These are phyloP conservation scores for Zonotrichia leucophrys DNA, from an alignment of 2,113 vertebrate species.

Conservation along the genomic window DNA sequence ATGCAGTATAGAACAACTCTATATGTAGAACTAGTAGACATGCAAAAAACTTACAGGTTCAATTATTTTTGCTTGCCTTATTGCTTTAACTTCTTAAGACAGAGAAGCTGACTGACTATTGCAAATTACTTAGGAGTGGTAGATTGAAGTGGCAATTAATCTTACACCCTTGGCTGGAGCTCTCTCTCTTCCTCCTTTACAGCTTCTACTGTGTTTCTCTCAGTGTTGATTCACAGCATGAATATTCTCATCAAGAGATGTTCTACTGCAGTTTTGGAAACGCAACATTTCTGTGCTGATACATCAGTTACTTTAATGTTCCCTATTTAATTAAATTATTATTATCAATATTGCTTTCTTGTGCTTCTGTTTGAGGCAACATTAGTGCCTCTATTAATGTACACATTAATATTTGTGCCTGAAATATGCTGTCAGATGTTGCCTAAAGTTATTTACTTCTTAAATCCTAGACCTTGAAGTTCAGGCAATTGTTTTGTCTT, in stretches of 20 bases:
- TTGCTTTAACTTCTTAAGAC: background rate
- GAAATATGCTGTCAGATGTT: background rate
- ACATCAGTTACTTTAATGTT: conserved; percentile 13
- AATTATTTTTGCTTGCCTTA: background rate
- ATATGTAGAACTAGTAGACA: background rate
- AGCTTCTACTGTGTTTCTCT: background rate
- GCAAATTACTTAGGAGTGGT: conserved; percentile 7
- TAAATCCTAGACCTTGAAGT: background rate
- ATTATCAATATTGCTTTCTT: background rate
- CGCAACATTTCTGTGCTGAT: background rate
- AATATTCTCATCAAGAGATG: background rate
- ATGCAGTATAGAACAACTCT: background rate
- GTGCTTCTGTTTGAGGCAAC: background rate
- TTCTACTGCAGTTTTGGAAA: background rate
- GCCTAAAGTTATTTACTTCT: background rate
- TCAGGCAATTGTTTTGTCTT: background rate
- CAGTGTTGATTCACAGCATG: background rate
- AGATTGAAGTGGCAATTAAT: conserved; percentile 11
- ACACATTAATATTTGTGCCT: background rate
- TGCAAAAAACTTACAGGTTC: background rate
- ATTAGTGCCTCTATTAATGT: background rate
- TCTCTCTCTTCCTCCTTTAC: background rate
- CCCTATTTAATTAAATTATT: background rate
- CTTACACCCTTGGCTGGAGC: background rate
- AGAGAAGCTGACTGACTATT: background rate